phyloP scores from a whole-genome alignment of 2,113 vertebrate species.

The Isurus oxyrinchus region DNA sequence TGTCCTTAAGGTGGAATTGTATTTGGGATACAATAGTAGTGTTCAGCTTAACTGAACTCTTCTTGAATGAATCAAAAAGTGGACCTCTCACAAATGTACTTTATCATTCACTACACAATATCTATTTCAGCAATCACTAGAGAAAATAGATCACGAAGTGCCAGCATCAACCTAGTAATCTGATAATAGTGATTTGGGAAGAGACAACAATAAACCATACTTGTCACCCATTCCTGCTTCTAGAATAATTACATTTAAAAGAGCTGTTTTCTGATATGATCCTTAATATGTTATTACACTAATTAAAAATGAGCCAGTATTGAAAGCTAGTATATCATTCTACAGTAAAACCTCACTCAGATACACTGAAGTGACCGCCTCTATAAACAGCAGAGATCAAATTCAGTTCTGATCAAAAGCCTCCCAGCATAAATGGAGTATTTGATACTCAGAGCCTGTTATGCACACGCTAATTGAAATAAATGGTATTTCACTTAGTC shows the following conservation, averaged over 20 bases:
- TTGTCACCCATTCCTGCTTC: background rate
- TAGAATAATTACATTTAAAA: background rate
- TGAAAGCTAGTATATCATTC: background rate
- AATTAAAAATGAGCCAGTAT: background rate
- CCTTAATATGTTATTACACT: background rate
- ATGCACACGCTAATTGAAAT: background rate
- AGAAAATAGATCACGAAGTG: conserved; percentile 6
- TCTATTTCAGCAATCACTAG: background rate
- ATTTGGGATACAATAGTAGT: background rate
- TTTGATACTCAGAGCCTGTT: background rate
- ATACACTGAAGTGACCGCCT: background rate
- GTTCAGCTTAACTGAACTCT: background rate
- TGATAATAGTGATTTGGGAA: background rate
- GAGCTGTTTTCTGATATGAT: background rate
- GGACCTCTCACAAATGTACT: background rate
- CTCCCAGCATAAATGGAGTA: background rate
- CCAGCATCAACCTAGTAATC: background rate
- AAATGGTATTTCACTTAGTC: background rate
- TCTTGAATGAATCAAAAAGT: background rate
- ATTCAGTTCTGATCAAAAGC: background rate
- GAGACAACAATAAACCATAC: background rate
- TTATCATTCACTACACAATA: conserved; percentile 1
- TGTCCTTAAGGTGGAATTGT: background rate
- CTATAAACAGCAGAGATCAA: conserved; percentile 11
- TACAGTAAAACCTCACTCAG: background rate